A percentile compares a stretch with the other conserved stretches of the same genome.
phyloP scores from a whole-genome alignment of 2,113 vertebrate species.

The Rostratula benghalensis region DNA sequence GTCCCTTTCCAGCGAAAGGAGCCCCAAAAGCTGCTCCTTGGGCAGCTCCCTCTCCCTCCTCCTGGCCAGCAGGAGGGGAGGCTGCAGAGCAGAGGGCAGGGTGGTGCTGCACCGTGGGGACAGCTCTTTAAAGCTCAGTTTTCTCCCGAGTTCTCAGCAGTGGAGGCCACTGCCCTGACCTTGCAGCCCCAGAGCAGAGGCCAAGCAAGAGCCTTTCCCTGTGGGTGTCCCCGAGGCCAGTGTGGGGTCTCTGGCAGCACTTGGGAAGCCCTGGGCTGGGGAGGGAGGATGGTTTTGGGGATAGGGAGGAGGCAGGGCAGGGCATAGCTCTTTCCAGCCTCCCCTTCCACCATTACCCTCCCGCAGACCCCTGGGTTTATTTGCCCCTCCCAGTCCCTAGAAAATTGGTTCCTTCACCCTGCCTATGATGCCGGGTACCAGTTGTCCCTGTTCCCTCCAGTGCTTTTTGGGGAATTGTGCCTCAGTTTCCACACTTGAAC shows the following conservation, averaged over 20 bases:
- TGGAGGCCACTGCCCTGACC: accelerated
- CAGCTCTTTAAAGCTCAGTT: neutral
- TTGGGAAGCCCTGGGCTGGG: neutral
- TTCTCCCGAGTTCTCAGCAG: neutral
- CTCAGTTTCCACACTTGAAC: neutral
- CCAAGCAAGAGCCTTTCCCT: neutral
- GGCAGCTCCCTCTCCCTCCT: neutral
- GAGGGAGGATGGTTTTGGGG: neutral
- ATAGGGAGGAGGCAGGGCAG: neutral
- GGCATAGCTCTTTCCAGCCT: neutral
- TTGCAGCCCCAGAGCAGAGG: neutral
- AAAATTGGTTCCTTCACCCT: neutral
- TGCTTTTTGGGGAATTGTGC: accelerated
- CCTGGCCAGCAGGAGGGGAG: neutral
- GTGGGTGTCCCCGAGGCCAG: neutral
- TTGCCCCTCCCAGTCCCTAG: neutral
- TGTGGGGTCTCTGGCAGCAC: accelerated
- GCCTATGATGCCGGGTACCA: neutral
- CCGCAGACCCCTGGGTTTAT: neutral
- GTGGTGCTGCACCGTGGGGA: accelerated
- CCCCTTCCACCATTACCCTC: neutral
- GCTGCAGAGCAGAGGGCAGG: neutral
- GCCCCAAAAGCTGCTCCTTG: neutral
- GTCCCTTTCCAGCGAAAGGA: neutral
- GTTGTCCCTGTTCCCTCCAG: neutral